Evolutionary conservation across 2,797 vertebrate genomes (phyloP), one percentile per base, ranked within the genome.

Genomic region (Mionectes olivaceus): DNA sequence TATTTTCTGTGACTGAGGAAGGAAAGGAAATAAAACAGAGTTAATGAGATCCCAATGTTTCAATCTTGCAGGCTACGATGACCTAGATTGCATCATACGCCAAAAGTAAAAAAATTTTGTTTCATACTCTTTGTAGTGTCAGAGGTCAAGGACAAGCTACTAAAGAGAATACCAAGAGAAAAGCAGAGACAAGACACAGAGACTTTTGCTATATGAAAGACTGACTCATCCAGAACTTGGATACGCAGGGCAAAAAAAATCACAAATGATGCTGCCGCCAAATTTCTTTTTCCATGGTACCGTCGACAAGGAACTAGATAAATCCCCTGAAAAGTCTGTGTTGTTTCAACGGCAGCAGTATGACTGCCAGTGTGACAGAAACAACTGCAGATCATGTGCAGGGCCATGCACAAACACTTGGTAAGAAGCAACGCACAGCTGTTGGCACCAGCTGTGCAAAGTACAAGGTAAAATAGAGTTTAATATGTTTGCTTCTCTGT

Each of bases 1-100:
- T 89, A 74, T 92, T 95, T 96, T 91, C 82, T 91, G 27, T 93
- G 92, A 93, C 80, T 95, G 80, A 94, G 43, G 75, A 94, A 77
- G 5, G 18, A 91, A 85, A 47, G 27, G 77, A 93, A 81, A 92
- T 87, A 93, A 96, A 96, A 89, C 4, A 86, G 28, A 83, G 28
- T 73, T 85, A 89, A 93, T 12, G 3, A 80, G 86, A 77, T 75
- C 35, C 32, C 67, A 67, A 6, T 53, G 33, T 92, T 96, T 96
- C 83, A 95, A 21, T 84, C 76, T 10, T 83, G n/a, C 46, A 61
- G 25, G 6, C 55, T 93, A 19, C n/a, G 47, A 33, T 90, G 74
- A 92, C 89, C 94, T 65, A 64, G 52, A 88, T 79, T 95, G 83
- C 74, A 93, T 91, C 81, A 89, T 60, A 81, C 47, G 21, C 12